Evolutionary conservation across 2,797 vertebrate genomes (phyloP).

Genomic region (Heteromormyrus szaboi): DNA sequence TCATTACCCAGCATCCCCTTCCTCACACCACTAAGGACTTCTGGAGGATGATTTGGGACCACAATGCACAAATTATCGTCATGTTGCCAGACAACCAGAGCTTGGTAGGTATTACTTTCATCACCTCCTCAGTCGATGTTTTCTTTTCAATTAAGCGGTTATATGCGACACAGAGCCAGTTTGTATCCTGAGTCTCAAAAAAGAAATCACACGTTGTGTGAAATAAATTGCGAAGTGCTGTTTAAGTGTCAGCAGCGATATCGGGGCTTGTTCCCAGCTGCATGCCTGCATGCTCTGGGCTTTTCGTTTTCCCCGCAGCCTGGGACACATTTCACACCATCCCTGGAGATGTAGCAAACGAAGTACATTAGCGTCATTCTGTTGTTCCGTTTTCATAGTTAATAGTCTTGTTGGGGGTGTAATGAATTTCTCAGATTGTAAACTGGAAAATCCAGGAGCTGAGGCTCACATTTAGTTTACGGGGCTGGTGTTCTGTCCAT

Average conservation of each 20-base stretch:
- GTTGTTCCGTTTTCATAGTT: constrained; percentile 13
- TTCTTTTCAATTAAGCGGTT: constrained; percentile 4
- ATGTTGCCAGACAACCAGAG: constrained; percentile 97
- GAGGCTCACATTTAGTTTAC: background rate
- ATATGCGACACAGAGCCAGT: background rate
- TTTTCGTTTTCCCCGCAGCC: constrained; percentile 6
- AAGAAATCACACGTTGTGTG: background rate
- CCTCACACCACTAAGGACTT: constrained; percentile 97
- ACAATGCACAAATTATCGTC: constrained; percentile 97
- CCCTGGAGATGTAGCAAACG: constrained; percentile 6
- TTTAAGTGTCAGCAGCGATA: background rate
- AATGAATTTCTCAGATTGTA: constrained; percentile 15
- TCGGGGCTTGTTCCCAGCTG: background rate
- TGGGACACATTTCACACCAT: background rate
- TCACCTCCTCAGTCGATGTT: background rate
- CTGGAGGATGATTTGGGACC: constrained; percentile 99
- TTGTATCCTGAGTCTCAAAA: constrained; percentile 1
- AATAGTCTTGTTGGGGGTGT: background rate
- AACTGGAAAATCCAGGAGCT: background rate
- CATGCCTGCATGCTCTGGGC: background rate
- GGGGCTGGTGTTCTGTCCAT: background rate
- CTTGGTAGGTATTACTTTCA: constrained; percentile 66
- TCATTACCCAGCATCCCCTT: constrained; percentile 97
- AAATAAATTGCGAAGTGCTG: constrained; percentile 7
- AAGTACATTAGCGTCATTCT: background rate